phyloP scores from a whole-genome alignment of 2,888 invertebrate genomes.

The Tetranychus truncatus region DNA sequence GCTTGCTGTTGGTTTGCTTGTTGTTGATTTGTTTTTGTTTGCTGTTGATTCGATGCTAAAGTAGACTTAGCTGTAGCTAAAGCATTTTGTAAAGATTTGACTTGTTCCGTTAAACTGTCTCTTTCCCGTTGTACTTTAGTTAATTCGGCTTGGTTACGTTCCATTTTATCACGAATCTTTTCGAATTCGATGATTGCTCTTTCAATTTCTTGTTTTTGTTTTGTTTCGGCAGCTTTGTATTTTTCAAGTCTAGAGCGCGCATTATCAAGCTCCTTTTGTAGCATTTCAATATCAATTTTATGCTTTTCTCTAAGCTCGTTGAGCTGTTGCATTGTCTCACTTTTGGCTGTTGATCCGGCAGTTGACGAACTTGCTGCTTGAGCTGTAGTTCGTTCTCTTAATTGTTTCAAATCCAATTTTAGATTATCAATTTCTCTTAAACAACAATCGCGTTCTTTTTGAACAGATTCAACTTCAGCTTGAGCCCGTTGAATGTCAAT shows the following conservation, averaged over 20 bases:
- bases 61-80: slow-evolving; percentile 21
- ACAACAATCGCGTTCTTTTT: slow-evolving; percentile 28
- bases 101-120: slow-evolving; percentile 45
- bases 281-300: slow-evolving; percentile 35
- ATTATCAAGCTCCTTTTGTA: slow-evolving; percentile 31
- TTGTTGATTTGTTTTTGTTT: background rate
- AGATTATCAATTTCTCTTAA: slow-evolving; percentile 24
- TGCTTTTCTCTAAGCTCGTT: slow-evolving; percentile 25
- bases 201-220: slow-evolving; percentile 31
- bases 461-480: slow-evolving; percentile 43
- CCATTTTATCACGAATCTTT: slow-evolving; percentile 32
- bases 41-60: slow-evolving; percentile 10
- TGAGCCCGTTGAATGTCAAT: slow-evolving; percentile 22
- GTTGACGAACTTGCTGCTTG: slow-evolving; percentile 3
- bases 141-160: slow-evolving; percentile 27
- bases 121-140: slow-evolving; percentile 25
- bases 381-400: slow-evolving; percentile 17
- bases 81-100: slow-evolving; percentile 35
- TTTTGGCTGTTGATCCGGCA: background rate
- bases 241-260: slow-evolving; percentile 57
- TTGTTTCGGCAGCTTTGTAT: slow-evolving; percentile 33
- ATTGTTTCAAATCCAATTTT: slow-evolving; percentile 26
- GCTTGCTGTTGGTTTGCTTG: slow-evolving; percentile 1
- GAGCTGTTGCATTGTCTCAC: slow-evolving; percentile 18
- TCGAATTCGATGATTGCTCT: slow-evolving; percentile 53